Evolutionary conservation across 2,888 invertebrate species (phyloP).

Genomic region (Tachina lurida): DNA sequence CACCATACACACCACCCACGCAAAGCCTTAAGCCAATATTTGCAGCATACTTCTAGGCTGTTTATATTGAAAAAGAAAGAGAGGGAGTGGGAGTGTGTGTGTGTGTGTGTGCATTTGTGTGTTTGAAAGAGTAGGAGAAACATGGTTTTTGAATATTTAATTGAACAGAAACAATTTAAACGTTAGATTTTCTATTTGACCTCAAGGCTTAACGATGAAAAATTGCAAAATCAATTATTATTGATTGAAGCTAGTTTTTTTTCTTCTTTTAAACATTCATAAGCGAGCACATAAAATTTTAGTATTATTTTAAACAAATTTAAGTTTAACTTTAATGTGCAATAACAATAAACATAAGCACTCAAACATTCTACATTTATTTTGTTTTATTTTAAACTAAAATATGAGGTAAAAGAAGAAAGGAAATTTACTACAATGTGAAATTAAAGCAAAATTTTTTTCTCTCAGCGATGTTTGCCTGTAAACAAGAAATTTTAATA

Average conservation of each 20-base stretch:
- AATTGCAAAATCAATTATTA: conserved; percentile 48
- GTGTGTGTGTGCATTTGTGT: too few species aligned
- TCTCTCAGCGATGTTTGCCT: background rate
- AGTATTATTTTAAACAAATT: background rate
- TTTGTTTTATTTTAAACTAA: background rate
- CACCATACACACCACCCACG: background rate
- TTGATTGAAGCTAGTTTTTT: conserved; percentile 1
- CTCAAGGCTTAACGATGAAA: conserved; percentile 40
- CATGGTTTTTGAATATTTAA: conserved; percentile 47
- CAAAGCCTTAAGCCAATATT: conserved; percentile 31
- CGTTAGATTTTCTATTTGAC: conserved; percentile 41
- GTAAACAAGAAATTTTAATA: background rate
- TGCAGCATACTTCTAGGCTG: conserved; percentile 19
- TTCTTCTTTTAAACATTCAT: background rate
- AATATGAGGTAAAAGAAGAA: background rate
- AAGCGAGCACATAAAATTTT: background rate
- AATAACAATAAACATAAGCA: too few species aligned
- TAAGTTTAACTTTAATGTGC: background rate
- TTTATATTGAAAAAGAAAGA: background rate
- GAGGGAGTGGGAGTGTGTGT: background rate
- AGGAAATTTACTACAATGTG: background rate
- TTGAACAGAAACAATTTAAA: conserved; percentile 49
- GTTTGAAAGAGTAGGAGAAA: background rate
- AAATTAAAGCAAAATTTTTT: background rate
- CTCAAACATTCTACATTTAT: too few species aligned